Percentiles rank a stretch among this genome's conserved stretches.
These are phyloP conservation scores for Littorina saxatilis DNA, from an alignment of 1,140 invertebrate species.

Conservation along the genomic window DNA sequence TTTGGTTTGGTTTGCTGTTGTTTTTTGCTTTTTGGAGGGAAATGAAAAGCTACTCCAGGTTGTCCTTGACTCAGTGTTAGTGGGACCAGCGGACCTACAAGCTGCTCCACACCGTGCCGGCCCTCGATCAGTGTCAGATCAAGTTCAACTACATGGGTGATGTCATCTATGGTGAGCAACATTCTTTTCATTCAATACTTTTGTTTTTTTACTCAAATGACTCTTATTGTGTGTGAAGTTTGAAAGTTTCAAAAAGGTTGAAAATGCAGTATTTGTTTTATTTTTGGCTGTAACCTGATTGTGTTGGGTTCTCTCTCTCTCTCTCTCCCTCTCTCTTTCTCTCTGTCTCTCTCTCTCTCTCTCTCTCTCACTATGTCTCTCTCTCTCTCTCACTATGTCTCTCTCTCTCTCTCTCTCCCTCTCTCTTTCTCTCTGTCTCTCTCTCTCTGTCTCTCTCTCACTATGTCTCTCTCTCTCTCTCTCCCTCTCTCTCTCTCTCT, in stretches of 20 bases:
- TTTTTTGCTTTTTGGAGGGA: too few relatives aligned
- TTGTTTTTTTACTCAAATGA: not conserved
- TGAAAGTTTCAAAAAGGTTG: not conserved
- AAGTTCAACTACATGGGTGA: constrained; percentile 79
- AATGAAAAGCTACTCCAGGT: too few relatives aligned
- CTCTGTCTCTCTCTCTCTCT: too few relatives aligned
- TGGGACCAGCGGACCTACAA: constrained; percentile 98
- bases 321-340: too few relatives aligned
- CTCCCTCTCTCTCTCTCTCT: not conserved
- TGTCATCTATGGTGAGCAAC: constrained; percentile 78
- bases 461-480: too few relatives aligned
- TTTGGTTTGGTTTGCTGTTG: not conserved
- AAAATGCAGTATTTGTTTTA: not conserved
- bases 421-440: too few relatives aligned
- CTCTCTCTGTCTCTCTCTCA: too few relatives aligned
- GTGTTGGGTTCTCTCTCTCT: too few relatives aligned
- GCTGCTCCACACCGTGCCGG: constrained; percentile 93
- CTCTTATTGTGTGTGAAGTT: not conserved
- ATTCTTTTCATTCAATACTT: constrained; percentile 25
- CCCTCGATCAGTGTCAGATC: constrained; percentile 89
- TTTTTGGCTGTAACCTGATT: too few relatives aligned
- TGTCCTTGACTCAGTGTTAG: constrained; percentile 81
- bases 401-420: too few relatives aligned
- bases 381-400: too few relatives aligned
- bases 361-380: too few relatives aligned